Evolutionary conservation across 2,113 vertebrate species (phyloP), one percentile per base, ranked within the genome.

Genomic region (Thinocorus orbignyianus): DNA sequence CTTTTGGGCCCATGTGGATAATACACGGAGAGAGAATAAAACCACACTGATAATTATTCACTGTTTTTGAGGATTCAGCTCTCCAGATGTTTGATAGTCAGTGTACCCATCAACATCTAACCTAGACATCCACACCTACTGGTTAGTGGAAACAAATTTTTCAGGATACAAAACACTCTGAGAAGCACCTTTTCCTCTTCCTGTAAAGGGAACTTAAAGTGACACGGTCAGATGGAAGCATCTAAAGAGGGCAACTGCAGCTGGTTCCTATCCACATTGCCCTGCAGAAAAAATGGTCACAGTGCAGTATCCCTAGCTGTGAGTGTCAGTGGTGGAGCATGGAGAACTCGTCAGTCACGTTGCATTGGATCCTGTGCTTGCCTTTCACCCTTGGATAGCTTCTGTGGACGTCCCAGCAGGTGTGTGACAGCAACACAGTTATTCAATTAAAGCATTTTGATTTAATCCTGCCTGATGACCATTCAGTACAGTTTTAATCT

Each of bases 391-490:
- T 39, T n/a, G 25, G 49, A 11, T 35, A 58, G 22, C 72, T 79
- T 68, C 71, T 65, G 17, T 58, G 68, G 5, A 26, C n/a, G 11
- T 80, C 35, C 58, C 14, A 17, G 70, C 51, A 62, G 23, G 54
- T 49, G 11, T 46, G 41, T 54, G 31, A 13, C 79, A 90, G 37
- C n/a, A 41, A 17, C 7, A 41, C 4, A 80, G 37, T 41, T 77
- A 39, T 3, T 71, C 35, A 77, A 28, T 90, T 77, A 92, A 90
- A 57, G 58, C 3, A 31, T 52, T 52, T 79, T 60, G 26, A 42
- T 90, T 88, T 76, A 80, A 49, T 92, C 49, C 68, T 92, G 20
- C 86, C 80, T 88, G 52, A 64, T 74, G n/a, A 83, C 49, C 25
- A 37, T 72, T 66, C 55, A 48, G 7, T 88, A 35, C 23, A 54